phyloP scores from a whole-genome alignment of 1,140 invertebrate species.

The Ruditapes philippinarum region DNA sequence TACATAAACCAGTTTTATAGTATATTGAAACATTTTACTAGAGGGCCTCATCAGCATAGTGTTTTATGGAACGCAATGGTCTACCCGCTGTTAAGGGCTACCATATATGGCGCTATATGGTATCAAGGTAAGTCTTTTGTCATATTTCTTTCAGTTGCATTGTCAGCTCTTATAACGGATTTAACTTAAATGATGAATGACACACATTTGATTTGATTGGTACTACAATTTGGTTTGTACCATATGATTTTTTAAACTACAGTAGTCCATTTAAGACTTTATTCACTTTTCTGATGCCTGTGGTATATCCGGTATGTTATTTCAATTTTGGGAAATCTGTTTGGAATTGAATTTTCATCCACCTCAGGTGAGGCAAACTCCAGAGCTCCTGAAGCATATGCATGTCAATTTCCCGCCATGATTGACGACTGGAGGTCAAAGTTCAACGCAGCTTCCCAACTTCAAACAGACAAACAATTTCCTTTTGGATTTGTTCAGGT shows the following conservation, averaged over 20 bases:
- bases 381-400: constrained; percentile 2
- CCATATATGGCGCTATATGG: constrained; percentile 81
- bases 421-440: constrained; percentile 61
- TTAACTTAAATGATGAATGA: too few species aligned
- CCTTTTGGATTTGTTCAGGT: constrained; percentile 70
- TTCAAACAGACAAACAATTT: constrained; percentile 51
- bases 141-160: too few species aligned
- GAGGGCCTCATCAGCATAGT: constrained; percentile 9
- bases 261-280: not conserved
- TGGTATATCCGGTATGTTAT: too few species aligned
- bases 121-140: constrained; percentile 79
- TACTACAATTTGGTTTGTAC: too few species aligned
- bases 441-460: constrained; percentile 31
- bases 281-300: too few species aligned
- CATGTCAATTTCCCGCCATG: constrained; percentile 62
- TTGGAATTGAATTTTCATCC: too few species aligned
- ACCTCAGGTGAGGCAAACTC: constrained; percentile 54
- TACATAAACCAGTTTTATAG: too few species aligned
- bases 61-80: constrained; percentile 81
- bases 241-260: not conserved
- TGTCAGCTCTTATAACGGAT: too few species aligned
- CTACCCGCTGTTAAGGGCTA: constrained; percentile 75
- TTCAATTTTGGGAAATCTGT: too few species aligned
- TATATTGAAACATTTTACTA: too few species aligned
- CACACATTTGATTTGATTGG: too few species aligned